A percentile compares a stretch with the other conserved stretches of the same genome.
Conservation (phyloP, 2,113 vertebrate genomes). For the Cisticola juncidis region DNA sequence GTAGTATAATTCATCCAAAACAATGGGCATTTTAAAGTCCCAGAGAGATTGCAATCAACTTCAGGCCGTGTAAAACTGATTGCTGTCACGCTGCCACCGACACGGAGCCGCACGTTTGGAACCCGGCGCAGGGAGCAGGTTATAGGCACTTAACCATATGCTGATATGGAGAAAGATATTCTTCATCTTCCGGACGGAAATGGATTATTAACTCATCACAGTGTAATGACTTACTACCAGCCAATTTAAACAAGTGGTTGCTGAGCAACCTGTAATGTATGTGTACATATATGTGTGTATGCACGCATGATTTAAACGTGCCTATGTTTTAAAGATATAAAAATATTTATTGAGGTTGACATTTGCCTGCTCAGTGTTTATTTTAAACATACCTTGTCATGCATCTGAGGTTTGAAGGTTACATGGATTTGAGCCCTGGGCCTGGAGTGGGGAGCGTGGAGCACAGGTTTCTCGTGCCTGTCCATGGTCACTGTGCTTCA, state of each 20-base stretch:
- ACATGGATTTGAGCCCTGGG: background rate
- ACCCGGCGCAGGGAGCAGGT: background rate
- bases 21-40: conserved; percentile 55
- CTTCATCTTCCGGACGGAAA: conserved; percentile 45
- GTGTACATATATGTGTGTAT: background rate
- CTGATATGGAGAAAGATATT: conserved; percentile 23
- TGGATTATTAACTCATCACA: conserved; percentile 59
- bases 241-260: conserved; percentile 18
- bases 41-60: conserved; percentile 63
- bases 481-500: background rate
- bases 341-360: background rate
- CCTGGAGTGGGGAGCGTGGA: background rate
- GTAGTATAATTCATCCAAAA: conserved; percentile 66
- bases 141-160: conserved; percentile 56
- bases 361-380: background rate
- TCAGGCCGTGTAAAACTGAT: conserved; percentile 7
- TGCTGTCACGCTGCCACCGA: background rate
- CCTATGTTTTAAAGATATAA: background rate
- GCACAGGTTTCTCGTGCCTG: background rate
- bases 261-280: conserved; percentile 15
- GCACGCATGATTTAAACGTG: background rate
- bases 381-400: background rate
- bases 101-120: background rate
- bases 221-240: conserved; percentile 36
- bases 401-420: background rate